These are phyloP conservation scores for Anniella stebbinsi DNA, from an alignment of 2,797 vertebrate species.

Conservation along the genomic window DNA sequence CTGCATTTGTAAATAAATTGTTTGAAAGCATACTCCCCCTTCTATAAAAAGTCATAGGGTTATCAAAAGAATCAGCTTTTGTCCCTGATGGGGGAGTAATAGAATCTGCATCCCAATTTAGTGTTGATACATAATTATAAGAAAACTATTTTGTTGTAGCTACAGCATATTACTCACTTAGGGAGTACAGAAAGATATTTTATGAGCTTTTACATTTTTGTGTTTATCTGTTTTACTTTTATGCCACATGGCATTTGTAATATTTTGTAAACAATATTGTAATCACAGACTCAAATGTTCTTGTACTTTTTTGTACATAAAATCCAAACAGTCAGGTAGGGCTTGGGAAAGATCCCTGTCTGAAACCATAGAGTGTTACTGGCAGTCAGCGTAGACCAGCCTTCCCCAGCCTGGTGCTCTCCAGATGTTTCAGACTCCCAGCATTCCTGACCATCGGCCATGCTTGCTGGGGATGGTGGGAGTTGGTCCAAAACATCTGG, in stretches of 20 bases:
- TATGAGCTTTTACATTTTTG: background rate
- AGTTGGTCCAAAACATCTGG: too few relatives aligned
- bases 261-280: background rate
- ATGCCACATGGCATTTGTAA: accelerated
- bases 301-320: background rate
- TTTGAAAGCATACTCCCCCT: conserved; percentile 12
- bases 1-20: conserved; percentile 31
- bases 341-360: background rate
- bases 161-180: conserved; percentile 14
- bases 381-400: background rate
- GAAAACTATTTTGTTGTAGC: conserved; percentile 16
- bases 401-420: background rate
- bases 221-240: background rate
- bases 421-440: background rate
- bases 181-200: background rate
- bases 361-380: background rate
- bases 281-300: conserved; percentile 7
- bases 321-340: background rate
- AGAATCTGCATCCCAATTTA: background rate
- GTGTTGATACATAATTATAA: background rate
- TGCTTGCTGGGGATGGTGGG: too few relatives aligned
- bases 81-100: conserved; percentile 8
- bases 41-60: conserved; percentile 28
- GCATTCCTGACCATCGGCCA: too few relatives aligned
- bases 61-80: conserved; percentile 37